Evolutionary conservation across 2,113 vertebrate species (phyloP), one percentile per base, ranked within the genome.

Genomic region (Nycticebus coucang): DNA sequence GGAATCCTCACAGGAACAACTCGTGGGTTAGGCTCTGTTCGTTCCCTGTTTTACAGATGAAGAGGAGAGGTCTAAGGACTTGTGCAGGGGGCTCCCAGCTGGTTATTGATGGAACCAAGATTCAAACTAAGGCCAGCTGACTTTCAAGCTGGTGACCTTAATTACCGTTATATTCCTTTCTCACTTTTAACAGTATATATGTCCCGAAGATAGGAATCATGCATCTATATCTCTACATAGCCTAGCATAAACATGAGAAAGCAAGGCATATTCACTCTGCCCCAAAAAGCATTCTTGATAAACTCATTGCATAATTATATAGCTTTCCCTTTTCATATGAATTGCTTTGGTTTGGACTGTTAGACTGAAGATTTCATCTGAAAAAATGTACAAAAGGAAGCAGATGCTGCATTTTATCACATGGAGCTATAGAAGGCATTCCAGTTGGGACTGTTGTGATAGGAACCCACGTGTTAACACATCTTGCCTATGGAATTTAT

Each of bases 331-430:
- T 19, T 89, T 91, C 55, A 1, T 41, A 1, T n/a, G 90, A 57
- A 41, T 53, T 75, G 90, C 22, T 81, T 84, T 80, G 33, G 53
- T 77, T 93, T 80, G 53, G 79, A 35, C 55, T 92, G 57, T 88
- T 81, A 33, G 10, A 24, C 81, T 87, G 81, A 77, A 84, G 94
- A 57, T 69, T 91, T 95, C 85, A 21, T 87, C 81, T 93, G 81
- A 87, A 45, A 77, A 96, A 97, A 86, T 89, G 53, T 18, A 5
- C 33, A 53, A 13, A 80, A 81, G 94, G 71, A 69, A 93, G 79
- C 69, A 30, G 93, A 55, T 5, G 28, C 4, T 55, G 64, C 50
- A 18, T 91, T 86, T 91, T 21, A 59, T 86, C 79, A 4, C 3
- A 8, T 4, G 21, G 74, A 62, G 3, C 22, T 50, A 41, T 24